Percentiles rank a stretch among this genome's conserved stretches.
These are phyloP conservation scores for Diploscapter pachys DNA, from an alignment of 1,140 invertebrate species.

Conservation along the genomic window DNA sequence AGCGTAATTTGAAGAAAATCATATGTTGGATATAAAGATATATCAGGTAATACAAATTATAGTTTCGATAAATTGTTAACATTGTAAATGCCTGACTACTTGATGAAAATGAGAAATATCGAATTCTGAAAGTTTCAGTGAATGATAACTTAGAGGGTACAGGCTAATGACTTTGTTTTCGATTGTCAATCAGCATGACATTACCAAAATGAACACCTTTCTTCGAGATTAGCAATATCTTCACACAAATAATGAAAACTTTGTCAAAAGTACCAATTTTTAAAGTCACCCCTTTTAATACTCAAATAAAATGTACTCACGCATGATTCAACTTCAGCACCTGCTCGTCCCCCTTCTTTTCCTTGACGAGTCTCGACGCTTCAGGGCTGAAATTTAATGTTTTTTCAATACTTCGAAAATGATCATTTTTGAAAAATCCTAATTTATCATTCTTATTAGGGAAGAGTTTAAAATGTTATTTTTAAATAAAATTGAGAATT, in stretches of 20 bases:
- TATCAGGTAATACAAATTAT: conserved; percentile 19
- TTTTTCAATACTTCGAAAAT: conserved; percentile 20
- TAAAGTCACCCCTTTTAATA: conserved; percentile 1
- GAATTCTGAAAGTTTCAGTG: conserved; percentile 99
- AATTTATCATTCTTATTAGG: conserved; percentile 49
- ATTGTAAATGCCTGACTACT: no score
- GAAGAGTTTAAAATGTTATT: conserved; percentile 37
- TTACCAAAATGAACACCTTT: conserved; percentile 51
- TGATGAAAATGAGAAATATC: no score
- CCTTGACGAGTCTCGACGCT: conserved; percentile 48
- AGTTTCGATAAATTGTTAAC: no score
- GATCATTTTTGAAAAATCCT: conserved; percentile 44
- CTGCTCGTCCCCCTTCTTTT: conserved; percentile 54
- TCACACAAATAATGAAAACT: neutral
- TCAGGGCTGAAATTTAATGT: conserved; percentile 46
- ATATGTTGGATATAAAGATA: no score
- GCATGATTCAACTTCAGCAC: conserved; percentile 52
- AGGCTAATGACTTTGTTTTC: conserved; percentile 95
- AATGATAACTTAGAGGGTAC: conserved; percentile 90
- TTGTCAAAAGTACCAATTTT: neutral
- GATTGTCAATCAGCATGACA: conserved; percentile 73
- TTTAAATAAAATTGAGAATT: conserved; percentile 8
- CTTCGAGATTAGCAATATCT: no score
- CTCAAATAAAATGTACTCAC: no score
- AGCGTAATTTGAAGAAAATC: no score